A percentile compares a stretch with the other conserved stretches of the same genome.
Conservation (phyloP, 2,888 invertebrate genomes). For the Agrilus cyanescens region DNA sequence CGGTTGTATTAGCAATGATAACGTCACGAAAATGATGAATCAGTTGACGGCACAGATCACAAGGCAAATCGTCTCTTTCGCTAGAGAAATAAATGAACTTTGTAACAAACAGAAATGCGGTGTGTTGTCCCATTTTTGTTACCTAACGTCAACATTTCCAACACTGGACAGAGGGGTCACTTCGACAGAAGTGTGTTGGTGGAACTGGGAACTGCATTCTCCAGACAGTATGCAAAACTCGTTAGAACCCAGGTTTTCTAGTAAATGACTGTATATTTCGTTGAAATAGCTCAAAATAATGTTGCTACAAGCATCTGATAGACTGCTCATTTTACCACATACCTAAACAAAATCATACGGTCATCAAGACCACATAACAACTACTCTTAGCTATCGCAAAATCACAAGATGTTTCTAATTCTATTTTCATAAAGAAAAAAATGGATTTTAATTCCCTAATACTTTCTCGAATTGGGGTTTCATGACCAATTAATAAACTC, state of each 20-base stretch:
- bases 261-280: slow-evolving; percentile 51
- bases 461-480: background rate
- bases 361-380: no score
- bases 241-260: slow-evolving; percentile 47
- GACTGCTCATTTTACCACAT: slow-evolving; percentile 59
- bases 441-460: background rate
- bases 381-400: no score
- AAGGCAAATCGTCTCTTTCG: slow-evolving; percentile 53
- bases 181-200: slow-evolving; percentile 49
- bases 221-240: slow-evolving; percentile 67
- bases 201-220: slow-evolving; percentile 56
- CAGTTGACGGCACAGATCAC: slow-evolving; percentile 76
- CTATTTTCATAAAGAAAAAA: background rate
- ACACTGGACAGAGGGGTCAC: slow-evolving; percentile 44
- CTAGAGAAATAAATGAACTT: slow-evolving; percentile 1
- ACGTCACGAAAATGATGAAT: slow-evolving; percentile 69
- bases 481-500: no score
- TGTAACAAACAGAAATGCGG: background rate
- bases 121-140: slow-evolving; percentile 13
- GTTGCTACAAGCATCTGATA: slow-evolving; percentile 70
- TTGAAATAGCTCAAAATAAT: slow-evolving; percentile 62
- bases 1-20: slow-evolving; percentile 74
- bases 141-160: slow-evolving; percentile 41
- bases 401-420: background rate
- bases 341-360: slow-evolving; percentile 33